phyloP scores from a whole-genome alignment of 2,113 vertebrate genomes.

The Pterophyllum scalare region DNA sequence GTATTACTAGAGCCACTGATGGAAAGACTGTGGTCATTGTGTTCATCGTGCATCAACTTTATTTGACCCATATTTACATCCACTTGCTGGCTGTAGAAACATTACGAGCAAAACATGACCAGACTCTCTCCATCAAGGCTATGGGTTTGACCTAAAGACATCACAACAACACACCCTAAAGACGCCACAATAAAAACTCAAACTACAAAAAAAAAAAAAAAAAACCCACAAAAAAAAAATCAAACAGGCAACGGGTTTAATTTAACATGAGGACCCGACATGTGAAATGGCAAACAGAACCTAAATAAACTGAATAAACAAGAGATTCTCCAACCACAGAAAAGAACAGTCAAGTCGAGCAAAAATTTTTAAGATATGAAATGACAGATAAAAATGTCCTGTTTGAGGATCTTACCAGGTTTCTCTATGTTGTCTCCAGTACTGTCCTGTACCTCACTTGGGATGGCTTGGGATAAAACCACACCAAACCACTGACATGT shows the following conservation, averaged over 20 bases:
- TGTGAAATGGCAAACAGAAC: constrained; percentile 54
- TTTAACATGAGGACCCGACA: constrained; percentile 21
- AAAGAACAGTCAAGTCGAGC: constrained; percentile 44
- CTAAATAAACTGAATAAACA: constrained; percentile 30
- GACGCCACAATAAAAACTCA: constrained; percentile 1
- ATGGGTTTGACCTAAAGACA: constrained; percentile 36
- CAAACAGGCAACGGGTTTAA: constrained; percentile 23
- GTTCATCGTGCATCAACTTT: not conserved
- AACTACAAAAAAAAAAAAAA: not conserved
- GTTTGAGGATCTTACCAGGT: constrained; percentile 77
- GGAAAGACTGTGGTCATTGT: constrained; percentile 53
- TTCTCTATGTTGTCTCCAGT: constrained; percentile 82
- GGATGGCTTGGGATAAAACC: constrained; percentile 84
- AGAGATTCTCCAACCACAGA: constrained; percentile 29
- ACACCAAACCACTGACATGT: constrained; percentile 75
- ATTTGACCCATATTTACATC: not conserved
- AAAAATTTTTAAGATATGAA: constrained; percentile 52
- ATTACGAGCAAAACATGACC: constrained; percentile 16
- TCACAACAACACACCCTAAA: constrained; percentile 28
- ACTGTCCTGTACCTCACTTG: constrained; percentile 83
- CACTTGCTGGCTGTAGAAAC: not conserved
- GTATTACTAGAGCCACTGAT: constrained; percentile 35
- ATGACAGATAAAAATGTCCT: constrained; percentile 42
- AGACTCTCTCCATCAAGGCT: constrained; percentile 58
- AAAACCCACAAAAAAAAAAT: not conserved